A percentile compares a stretch with the other conserved stretches of the same genome.
These are phyloP conservation scores for Phalera bucephala DNA, from an alignment of 2,888 invertebrate genomes.

Conservation along the genomic window DNA sequence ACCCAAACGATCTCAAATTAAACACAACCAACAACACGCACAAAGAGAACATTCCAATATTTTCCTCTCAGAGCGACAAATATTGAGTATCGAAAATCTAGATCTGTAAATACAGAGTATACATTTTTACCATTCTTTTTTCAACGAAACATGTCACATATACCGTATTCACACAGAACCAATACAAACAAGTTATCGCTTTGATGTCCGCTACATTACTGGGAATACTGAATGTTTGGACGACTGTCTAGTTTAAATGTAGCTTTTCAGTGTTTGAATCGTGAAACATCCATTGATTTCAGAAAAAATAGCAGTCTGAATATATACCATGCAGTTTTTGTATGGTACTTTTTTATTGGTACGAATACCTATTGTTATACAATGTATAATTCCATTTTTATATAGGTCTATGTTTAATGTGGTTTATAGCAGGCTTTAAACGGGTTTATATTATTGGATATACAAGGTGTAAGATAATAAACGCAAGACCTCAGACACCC, in stretches of 20 bases:
- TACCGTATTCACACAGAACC: slow-evolving; percentile 4
- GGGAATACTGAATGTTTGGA: slow-evolving; percentile 20
- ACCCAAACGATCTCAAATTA: no score
- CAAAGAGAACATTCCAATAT: neutral
- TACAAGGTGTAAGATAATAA: slow-evolving; percentile 1
- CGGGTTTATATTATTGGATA: no score
- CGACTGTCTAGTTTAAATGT: slow-evolving; percentile 10
- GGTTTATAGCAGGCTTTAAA: no score
- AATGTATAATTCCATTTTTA: no score
- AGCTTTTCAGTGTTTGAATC: slow-evolving; percentile 13
- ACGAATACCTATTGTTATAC: no score
- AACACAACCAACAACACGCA: neutral
- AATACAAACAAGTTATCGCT: slow-evolving; percentile 33
- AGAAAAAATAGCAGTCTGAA: slow-evolving; percentile 8
- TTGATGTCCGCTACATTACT: slow-evolving; percentile 29
- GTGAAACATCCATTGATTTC: neutral
- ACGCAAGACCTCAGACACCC: no score
- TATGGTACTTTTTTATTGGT: no score
- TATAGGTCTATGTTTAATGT: no score
- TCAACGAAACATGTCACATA: neutral
- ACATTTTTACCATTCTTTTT: neutral
- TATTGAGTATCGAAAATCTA: neutral
- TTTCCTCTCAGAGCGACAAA: neutral
- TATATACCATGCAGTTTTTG: no score
- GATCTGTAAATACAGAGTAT: neutral